A percentile compares a stretch with the other conserved stretches of the same genome.
Conservation (phyloP, 2,797 vertebrate genomes). For the Sardinella longiceps region DNA sequence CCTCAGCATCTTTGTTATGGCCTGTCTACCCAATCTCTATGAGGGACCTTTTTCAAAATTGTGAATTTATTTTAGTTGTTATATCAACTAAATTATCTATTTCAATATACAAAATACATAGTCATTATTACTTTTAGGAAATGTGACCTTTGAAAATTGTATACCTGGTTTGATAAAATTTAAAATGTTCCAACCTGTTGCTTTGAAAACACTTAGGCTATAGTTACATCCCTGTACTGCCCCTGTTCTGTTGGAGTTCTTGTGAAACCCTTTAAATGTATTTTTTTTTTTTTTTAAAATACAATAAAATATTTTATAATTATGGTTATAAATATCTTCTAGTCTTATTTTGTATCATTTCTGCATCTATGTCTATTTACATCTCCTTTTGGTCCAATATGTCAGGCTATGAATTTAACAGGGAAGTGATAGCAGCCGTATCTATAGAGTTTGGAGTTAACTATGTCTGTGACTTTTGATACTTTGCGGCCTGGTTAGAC, state of each 20-base stretch:
- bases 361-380: too few relatives aligned
- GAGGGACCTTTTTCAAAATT: background rate
- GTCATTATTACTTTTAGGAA: background rate
- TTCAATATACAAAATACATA: background rate
- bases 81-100: background rate
- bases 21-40: background rate
- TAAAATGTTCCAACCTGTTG: background rate
- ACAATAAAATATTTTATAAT: constrained; percentile 22
- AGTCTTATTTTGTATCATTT: background rate
- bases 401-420: too few relatives aligned
- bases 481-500: too few relatives aligned
- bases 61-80: background rate
- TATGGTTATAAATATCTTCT: background rate
- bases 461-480: too few relatives aligned
- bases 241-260: background rate
- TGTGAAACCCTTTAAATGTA: background rate
- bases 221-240: background rate
- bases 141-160: background rate
- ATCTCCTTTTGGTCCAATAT: too few relatives aligned
- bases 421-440: too few relatives aligned
- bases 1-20: background rate
- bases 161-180: background rate
- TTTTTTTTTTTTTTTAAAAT: background rate
- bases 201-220: background rate
- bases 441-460: too few relatives aligned